Conservation (phyloP, 2,797 vertebrate genomes). For the Eptatretus atami region DNA sequence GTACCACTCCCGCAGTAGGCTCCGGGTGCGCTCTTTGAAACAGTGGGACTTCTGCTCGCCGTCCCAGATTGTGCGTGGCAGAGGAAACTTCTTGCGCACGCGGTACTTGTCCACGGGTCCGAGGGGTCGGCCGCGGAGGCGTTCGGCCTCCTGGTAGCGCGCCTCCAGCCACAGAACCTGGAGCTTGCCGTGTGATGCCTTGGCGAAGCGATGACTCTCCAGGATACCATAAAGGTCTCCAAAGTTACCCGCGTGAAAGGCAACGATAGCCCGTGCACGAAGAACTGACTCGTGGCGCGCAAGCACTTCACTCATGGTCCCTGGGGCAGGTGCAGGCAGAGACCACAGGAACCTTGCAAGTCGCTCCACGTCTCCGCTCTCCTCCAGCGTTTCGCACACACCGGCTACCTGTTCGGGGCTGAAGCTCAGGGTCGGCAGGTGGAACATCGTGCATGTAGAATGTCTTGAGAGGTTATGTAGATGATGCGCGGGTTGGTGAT, state of each 20-base stretch:
- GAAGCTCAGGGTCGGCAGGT: slow-evolving; percentile 17
- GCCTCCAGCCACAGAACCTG: slow-evolving; percentile 33
- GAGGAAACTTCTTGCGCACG: slow-evolving; percentile 36
- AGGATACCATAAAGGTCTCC: slow-evolving; percentile 31
- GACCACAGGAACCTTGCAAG: slow-evolving; percentile 34
- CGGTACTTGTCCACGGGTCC: slow-evolving; percentile 35
- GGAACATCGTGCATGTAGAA: slow-evolving; percentile 17
- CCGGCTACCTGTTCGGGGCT: slow-evolving; percentile 31
- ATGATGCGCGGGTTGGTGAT: too few relatives aligned
- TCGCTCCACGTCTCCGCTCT: slow-evolving; percentile 32
- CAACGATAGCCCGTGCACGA: slow-evolving; percentile 27
- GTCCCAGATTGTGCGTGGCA: slow-evolving; percentile 35
- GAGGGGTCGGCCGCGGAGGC: slow-evolving; percentile 23
- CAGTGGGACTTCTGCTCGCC: slow-evolving; percentile 38
- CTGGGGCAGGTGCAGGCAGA: slow-evolving; percentile 22
- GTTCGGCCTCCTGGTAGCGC: slow-evolving; percentile 31
- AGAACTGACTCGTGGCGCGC: slow-evolving; percentile 31
- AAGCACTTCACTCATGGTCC: slow-evolving; percentile 21
- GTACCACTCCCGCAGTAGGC: slow-evolving; percentile 32
- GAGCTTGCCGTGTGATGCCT: slow-evolving; percentile 29
- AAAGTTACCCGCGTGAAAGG: slow-evolving; percentile 30
- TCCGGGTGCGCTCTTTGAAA: slow-evolving; percentile 34
- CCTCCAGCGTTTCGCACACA: slow-evolving; percentile 33
- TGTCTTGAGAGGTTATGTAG: neutral
- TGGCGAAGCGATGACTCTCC: slow-evolving; percentile 27